phyloP scores from a whole-genome alignment of 2,888 invertebrate genomes.

The Drosophila paramelanica region DNA sequence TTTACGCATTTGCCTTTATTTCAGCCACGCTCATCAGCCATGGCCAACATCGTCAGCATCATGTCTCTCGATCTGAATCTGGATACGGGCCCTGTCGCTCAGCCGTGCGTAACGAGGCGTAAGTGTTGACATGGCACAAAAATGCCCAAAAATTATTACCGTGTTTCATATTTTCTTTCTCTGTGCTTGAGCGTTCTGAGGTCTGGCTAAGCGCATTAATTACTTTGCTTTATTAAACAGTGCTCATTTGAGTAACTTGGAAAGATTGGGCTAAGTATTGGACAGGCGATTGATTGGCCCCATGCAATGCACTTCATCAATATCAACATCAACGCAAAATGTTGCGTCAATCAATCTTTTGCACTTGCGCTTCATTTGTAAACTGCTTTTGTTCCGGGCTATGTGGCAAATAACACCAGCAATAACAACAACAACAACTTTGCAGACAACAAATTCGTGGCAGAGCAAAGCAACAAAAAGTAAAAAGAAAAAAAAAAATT shows the following conservation, averaged over 20 bases:
- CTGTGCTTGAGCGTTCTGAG: slow-evolving; percentile 5
- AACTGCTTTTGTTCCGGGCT: slow-evolving; percentile 42
- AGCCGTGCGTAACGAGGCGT: slow-evolving; percentile 73
- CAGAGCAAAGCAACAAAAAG: slow-evolving; percentile 24
- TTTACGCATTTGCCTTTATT: slow-evolving; percentile 56
- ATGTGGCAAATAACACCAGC: neutral
- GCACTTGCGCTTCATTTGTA: slow-evolving; percentile 64
- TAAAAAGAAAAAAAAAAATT: slow-evolving; percentile 60
- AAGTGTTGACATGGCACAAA: slow-evolving; percentile 82
- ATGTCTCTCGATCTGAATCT: slow-evolving; percentile 19
- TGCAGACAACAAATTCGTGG: slow-evolving; percentile 19
- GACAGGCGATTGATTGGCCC: slow-evolving; percentile 52
- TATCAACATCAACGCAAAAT: slow-evolving; percentile 55
- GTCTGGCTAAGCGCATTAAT: slow-evolving; percentile 61
- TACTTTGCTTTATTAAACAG: slow-evolving; percentile 54
- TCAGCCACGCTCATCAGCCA: slow-evolving; percentile 53
- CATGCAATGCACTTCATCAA: slow-evolving; percentile 60
- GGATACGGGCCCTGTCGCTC: slow-evolving; percentile 38
- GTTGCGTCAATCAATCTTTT: slow-evolving; percentile 70
- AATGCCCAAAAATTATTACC: slow-evolving; percentile 66
- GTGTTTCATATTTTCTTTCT: slow-evolving; percentile 63
- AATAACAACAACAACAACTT: slow-evolving; percentile 33
- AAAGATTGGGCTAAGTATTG: neutral
- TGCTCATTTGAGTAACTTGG: slow-evolving; percentile 35
- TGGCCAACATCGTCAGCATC: slow-evolving; percentile 51